A percentile compares a stretch with the other conserved stretches of the same genome.
Evolutionary conservation across 2,888 invertebrate species (phyloP).

Genomic region (Leptarthrus brevirostris): DNA sequence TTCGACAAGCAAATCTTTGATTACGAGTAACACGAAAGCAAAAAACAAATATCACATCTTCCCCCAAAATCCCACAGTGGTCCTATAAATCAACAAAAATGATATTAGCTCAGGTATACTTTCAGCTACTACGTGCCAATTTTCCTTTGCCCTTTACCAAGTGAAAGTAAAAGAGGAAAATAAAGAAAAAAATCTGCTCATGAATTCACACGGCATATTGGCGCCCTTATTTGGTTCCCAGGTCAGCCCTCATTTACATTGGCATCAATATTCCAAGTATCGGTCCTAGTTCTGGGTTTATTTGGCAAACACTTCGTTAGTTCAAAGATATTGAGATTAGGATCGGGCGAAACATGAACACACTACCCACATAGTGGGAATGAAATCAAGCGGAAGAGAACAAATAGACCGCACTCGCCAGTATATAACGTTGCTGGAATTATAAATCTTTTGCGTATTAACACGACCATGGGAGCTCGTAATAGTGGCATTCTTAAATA

Average conservation of each 20-base stretch:
- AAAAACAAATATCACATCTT: no score
- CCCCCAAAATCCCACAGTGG: no score
- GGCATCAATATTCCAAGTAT: conserved; percentile 45
- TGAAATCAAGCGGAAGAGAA: conserved; percentile 34
- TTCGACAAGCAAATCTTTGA: no score
- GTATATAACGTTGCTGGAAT: conserved; percentile 20
- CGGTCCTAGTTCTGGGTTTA: conserved; percentile 3
- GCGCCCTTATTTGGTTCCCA: conserved; percentile 35
- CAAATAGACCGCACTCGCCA: conserved; percentile 26
- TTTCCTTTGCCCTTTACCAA: neutral
- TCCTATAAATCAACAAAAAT: neutral
- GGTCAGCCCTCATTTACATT: conserved; percentile 45
- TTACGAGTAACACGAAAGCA: no score
- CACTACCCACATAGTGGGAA: conserved; percentile 34
- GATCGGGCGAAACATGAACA: conserved; percentile 4
- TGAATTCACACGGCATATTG: conserved; percentile 21
- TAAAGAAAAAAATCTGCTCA: conserved; percentile 11
- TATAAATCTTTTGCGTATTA: conserved; percentile 6
- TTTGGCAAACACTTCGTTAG: conserved; percentile 43
- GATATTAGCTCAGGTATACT: neutral
- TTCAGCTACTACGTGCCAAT: neutral
- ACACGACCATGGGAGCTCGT: conserved; percentile 10
- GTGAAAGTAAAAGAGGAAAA: neutral
- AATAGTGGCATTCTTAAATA: neutral
- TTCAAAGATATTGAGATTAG: conserved; percentile 45